Percentiles rank a stretch among this genome's conserved stretches.
These are phyloP conservation scores for Percina caprodes DNA, from an alignment of 2,113 vertebrate species.

Conservation along the genomic window DNA sequence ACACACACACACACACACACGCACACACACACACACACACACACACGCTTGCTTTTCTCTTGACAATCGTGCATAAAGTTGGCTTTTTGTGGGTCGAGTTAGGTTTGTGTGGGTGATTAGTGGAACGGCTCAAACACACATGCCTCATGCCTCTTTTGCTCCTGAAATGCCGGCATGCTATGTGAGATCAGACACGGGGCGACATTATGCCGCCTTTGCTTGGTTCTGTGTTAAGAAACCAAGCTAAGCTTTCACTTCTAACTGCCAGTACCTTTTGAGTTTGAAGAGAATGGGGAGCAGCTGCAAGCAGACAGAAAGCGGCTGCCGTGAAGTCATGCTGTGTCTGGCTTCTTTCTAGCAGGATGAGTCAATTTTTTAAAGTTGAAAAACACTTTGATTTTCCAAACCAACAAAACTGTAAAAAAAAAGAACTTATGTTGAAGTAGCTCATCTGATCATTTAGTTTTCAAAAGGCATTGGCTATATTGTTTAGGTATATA, in stretches of 20 bases:
- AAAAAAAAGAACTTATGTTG: neutral
- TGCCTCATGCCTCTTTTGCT: too few species aligned
- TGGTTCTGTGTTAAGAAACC: too few species aligned
- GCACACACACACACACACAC: too few species aligned
- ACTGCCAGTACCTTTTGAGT: slow-evolving; percentile 7
- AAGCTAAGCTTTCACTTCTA: slow-evolving; percentile 18
- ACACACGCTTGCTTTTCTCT: too few species aligned
- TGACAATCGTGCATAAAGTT: too few species aligned
- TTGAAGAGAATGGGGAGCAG: slow-evolving; percentile 39
- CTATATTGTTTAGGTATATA: neutral
- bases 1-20: too few species aligned
- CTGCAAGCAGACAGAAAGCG: slow-evolving; percentile 23
- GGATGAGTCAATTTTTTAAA: neutral
- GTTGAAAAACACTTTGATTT: slow-evolving; percentile 10
- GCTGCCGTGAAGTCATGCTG: slow-evolving; percentile 7
- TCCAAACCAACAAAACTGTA: neutral
- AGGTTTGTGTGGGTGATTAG: too few species aligned
- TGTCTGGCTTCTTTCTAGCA: slow-evolving; percentile 20
- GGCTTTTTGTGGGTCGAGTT: too few species aligned
- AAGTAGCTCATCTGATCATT: neutral
- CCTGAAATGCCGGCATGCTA: too few species aligned
- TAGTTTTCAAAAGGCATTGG: neutral
- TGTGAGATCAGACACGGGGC: too few species aligned
- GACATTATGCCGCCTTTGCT: too few species aligned
- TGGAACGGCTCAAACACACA: too few species aligned